Evolutionary conservation across 1,140 invertebrate genomes (phyloP), one percentile per base, ranked within the genome.

Genomic region (Myzus persicae): DNA sequence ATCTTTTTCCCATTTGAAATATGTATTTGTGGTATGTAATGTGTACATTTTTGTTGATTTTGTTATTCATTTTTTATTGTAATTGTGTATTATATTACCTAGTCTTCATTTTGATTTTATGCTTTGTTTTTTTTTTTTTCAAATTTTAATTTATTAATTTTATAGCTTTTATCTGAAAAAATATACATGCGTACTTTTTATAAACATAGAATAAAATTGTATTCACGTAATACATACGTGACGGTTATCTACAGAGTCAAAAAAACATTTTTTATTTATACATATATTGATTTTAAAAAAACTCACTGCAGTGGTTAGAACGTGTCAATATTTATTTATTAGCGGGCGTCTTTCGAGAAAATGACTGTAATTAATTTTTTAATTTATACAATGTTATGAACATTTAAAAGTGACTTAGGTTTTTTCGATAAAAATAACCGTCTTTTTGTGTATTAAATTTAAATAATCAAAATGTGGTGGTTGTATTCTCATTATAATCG

Each of bases 51-150:
- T 84, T 51, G 76, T 93, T 93, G 76, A 93, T 81, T 93, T 93
- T 93, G 91, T 93, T 93, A 93, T 93, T 93, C 1, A 81, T 48
- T 93, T 91, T 91, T 92, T 46, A 84, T 92, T 84, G 91, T 93
- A 93, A 93, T 93, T 93, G 84, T 93, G 91, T 93, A 93, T 93
- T 54, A 93, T 93, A 93, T 38, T 84, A 48, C 81, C 67, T 93
- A 84, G 91, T 84, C 76, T 38, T 84, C 36, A 93, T 42, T 93
- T 93, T 84, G 40, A 82, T 82, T 93, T 84, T 92, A 92, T 48
- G 44, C 67, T 92, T 84, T 51, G 91, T 84, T 93, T 93, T 81
- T 38, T 44, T n/a, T 44, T 89, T 89, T 90, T 91, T 14, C 81
- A 93, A 93, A 93, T 93, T 93, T 93, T 93, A 51, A 93, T 54